Percentiles rank a stretch among this genome's conserved stretches.
phyloP scores from a whole-genome alignment of 2,888 invertebrate genomes.

The Apotomis betuletana region DNA sequence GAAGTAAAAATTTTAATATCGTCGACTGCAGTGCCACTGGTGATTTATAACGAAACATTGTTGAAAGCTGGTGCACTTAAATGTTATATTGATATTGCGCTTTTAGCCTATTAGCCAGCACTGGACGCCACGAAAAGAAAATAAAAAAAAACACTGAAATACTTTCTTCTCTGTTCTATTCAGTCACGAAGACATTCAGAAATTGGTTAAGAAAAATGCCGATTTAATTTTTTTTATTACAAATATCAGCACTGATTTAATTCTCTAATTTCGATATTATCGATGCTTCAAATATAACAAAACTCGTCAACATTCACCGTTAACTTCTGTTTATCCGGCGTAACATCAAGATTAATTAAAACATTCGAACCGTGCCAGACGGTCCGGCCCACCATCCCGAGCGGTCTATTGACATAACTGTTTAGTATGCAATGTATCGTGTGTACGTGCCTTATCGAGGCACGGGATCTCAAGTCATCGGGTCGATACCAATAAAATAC shows the following conservation, averaged over 20 bases:
- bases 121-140: background rate
- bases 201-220: no score
- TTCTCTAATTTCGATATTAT: background rate
- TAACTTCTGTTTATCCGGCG: slow-evolving; percentile 1
- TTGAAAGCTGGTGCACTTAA: slow-evolving; percentile 8
- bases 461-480: slow-evolving; percentile 23
- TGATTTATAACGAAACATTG: slow-evolving; percentile 48
- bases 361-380: slow-evolving; percentile 13
- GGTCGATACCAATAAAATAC: slow-evolving; percentile 16
- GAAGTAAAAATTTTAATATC: slow-evolving; percentile 71
- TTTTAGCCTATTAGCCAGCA: background rate
- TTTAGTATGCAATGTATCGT: slow-evolving; percentile 37
- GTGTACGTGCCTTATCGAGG: slow-evolving; percentile 38
- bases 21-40: slow-evolving; percentile 54
- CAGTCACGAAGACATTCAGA: no score
- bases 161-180: background rate
- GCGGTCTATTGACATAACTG: slow-evolving; percentile 35
- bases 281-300: background rate
- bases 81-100: background rate
- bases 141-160: background rate
- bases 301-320: slow-evolving; percentile 15
- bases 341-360: slow-evolving; percentile 24
- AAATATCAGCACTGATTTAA: no score
- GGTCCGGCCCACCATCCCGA: background rate
- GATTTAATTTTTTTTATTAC: no score